Conservation (phyloP, 2,797 vertebrate genomes). For the Iguana delicatissima region DNA sequence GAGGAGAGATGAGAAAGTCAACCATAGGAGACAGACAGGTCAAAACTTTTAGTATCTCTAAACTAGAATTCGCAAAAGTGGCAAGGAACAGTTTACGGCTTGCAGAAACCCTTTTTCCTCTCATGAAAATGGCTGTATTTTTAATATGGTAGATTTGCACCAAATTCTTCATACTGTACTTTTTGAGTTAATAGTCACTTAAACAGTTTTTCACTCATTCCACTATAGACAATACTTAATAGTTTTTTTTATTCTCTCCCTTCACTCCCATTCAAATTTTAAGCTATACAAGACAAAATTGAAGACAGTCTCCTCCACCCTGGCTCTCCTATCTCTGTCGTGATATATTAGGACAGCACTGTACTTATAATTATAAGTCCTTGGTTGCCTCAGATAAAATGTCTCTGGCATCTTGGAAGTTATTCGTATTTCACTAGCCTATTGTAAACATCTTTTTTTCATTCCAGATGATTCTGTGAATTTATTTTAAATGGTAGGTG, state of each 20-base stretch:
- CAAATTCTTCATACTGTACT: background rate
- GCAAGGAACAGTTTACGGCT: background rate
- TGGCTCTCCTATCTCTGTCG: background rate
- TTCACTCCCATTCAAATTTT: background rate
- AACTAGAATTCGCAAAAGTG: too few relatives aligned
- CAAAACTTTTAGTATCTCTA: background rate
- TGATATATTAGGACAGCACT: background rate
- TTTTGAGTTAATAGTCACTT: slow-evolving; percentile 1
- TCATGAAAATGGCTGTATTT: background rate
- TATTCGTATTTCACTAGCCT: background rate
- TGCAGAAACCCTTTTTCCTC: background rate
- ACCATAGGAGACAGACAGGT: background rate
- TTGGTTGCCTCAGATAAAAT: background rate
- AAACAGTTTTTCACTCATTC: background rate
- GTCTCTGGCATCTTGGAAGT: background rate
- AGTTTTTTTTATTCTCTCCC: too few relatives aligned
- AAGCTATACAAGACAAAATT: background rate
- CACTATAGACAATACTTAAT: background rate
- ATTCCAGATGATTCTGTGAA: background rate
- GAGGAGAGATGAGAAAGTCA: background rate
- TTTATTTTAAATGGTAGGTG: slow-evolving; percentile 49
- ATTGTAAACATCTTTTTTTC: accelerated
- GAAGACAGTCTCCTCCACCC: background rate
- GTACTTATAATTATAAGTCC: background rate
- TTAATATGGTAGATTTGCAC: background rate